phyloP scores from a whole-genome alignment of 2,797 vertebrate genomes.

The Lepus townsendii region DNA sequence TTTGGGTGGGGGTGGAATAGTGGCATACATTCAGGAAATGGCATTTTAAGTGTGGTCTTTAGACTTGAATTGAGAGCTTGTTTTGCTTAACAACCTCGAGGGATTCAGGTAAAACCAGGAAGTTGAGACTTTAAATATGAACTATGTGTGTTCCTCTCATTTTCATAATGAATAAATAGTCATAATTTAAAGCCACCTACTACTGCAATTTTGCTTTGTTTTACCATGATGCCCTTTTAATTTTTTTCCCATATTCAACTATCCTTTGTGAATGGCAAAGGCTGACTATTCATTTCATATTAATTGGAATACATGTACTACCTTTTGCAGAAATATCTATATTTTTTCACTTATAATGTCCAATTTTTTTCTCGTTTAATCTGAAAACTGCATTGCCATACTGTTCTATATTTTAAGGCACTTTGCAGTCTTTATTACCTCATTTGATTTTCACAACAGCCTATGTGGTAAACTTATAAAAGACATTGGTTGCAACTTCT shows the following conservation, averaged over 20 bases:
- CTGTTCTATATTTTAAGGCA: conserved; percentile 23
- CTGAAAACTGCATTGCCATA: not conserved
- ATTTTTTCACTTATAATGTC: conserved; percentile 43
- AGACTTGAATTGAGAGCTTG: conserved; percentile 62
- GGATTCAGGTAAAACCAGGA: conserved; percentile 30
- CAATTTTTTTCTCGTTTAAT: conserved; percentile 46
- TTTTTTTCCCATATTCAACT: not conserved
- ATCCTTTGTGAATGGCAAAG: conserved; percentile 28
- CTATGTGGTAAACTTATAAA: not conserved
- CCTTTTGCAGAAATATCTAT: conserved; percentile 27
- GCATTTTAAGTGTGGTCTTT: conserved; percentile 75
- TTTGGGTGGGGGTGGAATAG: conserved; percentile 24
- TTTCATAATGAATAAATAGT: conserved; percentile 17
- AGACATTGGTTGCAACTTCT: not conserved
- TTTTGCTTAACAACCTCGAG: conserved; percentile 13
- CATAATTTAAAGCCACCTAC: not conserved
- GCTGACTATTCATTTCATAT: not conserved
- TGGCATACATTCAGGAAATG: conserved; percentile 72
- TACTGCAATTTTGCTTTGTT: conserved; percentile 46
- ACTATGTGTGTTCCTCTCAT: conserved; percentile 36
- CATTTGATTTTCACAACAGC: not conserved
- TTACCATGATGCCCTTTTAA: not conserved
- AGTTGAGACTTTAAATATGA: conserved; percentile 27
- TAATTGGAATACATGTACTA: conserved; percentile 17
- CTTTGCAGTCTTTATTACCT: not conserved